Conservation (phyloP, 2,888 invertebrate species). For the Machimus rusticus region DNA sequence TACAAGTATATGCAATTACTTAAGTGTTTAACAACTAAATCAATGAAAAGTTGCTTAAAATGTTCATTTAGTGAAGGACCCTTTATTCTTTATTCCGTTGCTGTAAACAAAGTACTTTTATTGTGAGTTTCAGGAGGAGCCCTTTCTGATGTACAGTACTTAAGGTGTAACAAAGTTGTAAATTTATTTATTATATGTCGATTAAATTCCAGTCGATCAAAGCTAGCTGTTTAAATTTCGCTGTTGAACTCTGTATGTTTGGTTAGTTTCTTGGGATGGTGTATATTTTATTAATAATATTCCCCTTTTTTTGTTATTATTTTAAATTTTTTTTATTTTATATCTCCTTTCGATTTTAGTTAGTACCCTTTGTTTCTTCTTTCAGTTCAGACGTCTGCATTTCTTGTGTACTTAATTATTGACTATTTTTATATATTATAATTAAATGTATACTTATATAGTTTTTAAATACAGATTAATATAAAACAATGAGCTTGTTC, state of each 20-base stretch:
- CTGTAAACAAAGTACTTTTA: neutral
- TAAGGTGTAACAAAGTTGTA: constrained; percentile 34
- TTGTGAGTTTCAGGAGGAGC: neutral
- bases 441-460: constrained; percentile 37
- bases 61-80: neutral
- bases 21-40: constrained; percentile 25
- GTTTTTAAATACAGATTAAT: constrained; percentile 37
- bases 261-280: constrained; percentile 31
- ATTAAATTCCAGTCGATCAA: constrained; percentile 22
- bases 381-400: constrained; percentile 24
- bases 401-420: constrained; percentile 39
- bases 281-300: constrained; percentile 23
- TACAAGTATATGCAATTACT: constrained; percentile 17
- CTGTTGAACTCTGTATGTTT: constrained; percentile 24
- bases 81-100: neutral
- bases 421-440: constrained; percentile 36
- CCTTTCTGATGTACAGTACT: constrained; percentile 16
- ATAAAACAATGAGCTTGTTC: neutral
- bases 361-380: neutral
- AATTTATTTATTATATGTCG: constrained; percentile 17
- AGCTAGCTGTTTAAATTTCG: constrained; percentile 9
- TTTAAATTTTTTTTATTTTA: neutral
- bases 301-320: neutral
- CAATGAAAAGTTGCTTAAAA: neutral
- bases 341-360: neutral